These are phyloP conservation scores for Brachypteracias leptosomus DNA, from an alignment of 2,113 vertebrate genomes.

Conservation along the genomic window DNA sequence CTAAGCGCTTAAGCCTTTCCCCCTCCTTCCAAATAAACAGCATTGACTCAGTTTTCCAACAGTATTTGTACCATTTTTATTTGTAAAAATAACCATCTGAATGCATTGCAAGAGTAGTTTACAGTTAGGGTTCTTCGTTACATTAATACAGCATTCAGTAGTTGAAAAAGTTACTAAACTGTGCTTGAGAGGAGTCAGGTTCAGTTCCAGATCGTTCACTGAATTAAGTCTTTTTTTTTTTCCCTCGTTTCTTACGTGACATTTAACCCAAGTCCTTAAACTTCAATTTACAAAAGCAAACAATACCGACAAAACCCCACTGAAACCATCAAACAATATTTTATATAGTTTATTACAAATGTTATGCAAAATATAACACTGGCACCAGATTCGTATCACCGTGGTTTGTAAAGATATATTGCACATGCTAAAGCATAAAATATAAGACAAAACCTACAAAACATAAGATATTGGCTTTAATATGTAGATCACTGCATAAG, in stretches of 20 bases:
- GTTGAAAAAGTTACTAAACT: constrained; percentile 77
- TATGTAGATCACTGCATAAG: constrained; percentile 73
- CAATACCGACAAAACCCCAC: constrained; percentile 73
- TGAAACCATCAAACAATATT: constrained; percentile 70
- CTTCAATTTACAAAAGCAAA: constrained; percentile 70
- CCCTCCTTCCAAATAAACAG: neutral
- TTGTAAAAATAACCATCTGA: constrained; percentile 85
- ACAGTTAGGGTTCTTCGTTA: constrained; percentile 70
- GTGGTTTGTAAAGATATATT: constrained; percentile 80
- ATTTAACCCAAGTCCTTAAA: constrained; percentile 58
- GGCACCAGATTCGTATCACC: constrained; percentile 76
- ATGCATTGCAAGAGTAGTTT: constrained; percentile 75
- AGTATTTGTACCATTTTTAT: constrained; percentile 81
- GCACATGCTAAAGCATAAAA: constrained; percentile 84
- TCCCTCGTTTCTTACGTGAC: constrained; percentile 51
- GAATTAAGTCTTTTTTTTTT: constrained; percentile 39
- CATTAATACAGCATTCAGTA: constrained; percentile 79
- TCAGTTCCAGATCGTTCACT: constrained; percentile 59
- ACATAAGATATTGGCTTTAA: constrained; percentile 72
- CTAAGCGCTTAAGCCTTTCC: neutral
- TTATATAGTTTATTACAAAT: constrained; percentile 76
- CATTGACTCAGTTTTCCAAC: constrained; percentile 43
- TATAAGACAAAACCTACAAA: constrained; percentile 74
- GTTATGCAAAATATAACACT: constrained; percentile 82
- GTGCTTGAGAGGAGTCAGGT: constrained; percentile 74